Percentiles rank a stretch among this genome's conserved stretches.
Evolutionary conservation across 2,888 invertebrate genomes (phyloP).

Genomic region (Drosophila leonis): DNA sequence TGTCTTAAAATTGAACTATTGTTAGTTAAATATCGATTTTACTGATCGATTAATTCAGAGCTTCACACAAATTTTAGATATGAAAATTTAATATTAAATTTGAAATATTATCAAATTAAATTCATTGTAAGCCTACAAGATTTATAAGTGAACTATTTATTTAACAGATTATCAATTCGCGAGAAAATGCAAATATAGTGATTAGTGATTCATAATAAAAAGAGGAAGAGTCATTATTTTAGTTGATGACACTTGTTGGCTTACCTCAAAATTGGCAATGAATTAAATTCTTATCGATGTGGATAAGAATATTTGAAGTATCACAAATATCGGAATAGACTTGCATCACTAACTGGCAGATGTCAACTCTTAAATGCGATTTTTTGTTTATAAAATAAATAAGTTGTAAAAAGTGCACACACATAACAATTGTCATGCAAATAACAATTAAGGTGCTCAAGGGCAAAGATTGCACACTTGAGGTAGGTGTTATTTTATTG

Average conservation of each 20-base stretch:
- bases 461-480: slow-evolving; percentile 89
- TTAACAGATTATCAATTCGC: neutral
- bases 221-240: neutral
- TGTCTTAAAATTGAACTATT: neutral
- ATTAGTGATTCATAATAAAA: slow-evolving; percentile 1
- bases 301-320: neutral
- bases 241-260: slow-evolving; percentile 2
- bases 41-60: neutral
- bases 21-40: neutral
- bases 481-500: slow-evolving; percentile 85
- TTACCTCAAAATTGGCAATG: neutral
- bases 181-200: neutral
- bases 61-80: neutral
- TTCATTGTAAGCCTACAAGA: neutral
- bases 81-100: neutral
- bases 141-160: too few species aligned
- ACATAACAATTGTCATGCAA: slow-evolving; percentile 87
- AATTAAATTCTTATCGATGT: slow-evolving; percentile 15
- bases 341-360: slow-evolving; percentile 37
- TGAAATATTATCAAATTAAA: neutral
- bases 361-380: slow-evolving; percentile 49
- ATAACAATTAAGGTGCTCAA: slow-evolving; percentile 90
- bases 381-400: slow-evolving; percentile 53
- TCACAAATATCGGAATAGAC: slow-evolving; percentile 26
- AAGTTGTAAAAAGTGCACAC: slow-evolving; percentile 14